These are phyloP conservation scores for Brachionus calyciflorus DNA, from an alignment of 1,140 invertebrate genomes.

Conservation along the genomic window DNA sequence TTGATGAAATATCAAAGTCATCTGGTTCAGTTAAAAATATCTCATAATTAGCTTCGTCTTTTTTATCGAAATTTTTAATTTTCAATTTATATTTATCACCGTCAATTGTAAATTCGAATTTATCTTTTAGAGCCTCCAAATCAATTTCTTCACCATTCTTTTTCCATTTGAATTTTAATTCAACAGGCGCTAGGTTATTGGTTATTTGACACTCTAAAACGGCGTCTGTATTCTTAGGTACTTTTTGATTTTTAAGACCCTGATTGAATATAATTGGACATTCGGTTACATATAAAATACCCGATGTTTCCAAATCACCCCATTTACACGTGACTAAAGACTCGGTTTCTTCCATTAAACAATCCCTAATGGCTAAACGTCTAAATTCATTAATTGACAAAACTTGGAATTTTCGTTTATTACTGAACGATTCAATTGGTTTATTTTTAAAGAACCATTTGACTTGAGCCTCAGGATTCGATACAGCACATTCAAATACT, in stretches of 20 bases:
- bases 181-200: slow-evolving; percentile 34
- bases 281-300: slow-evolving; percentile 21
- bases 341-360: slow-evolving; percentile 31
- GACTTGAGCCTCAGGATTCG: slow-evolving; percentile 31
- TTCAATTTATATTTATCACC: slow-evolving; percentile 40
- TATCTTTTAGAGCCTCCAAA: slow-evolving; percentile 8
- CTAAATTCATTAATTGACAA: slow-evolving; percentile 34
- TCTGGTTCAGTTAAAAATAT: slow-evolving; percentile 37
- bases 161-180: slow-evolving; percentile 41
- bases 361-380: slow-evolving; percentile 32
- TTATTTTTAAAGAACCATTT: slow-evolving; percentile 42
- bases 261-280: slow-evolving; percentile 26
- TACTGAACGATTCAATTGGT: not conserved
- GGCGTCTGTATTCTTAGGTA: slow-evolving; percentile 18
- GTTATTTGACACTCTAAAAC: slow-evolving; percentile 30
- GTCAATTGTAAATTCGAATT: slow-evolving; percentile 19
- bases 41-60: slow-evolving; percentile 36
- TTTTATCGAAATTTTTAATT: slow-evolving; percentile 42
- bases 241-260: slow-evolving; percentile 36
- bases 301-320: slow-evolving; percentile 34
- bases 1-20: slow-evolving; percentile 31
- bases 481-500: slow-evolving; percentile 43
- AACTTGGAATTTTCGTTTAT: slow-evolving; percentile 3
- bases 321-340: slow-evolving; percentile 24
- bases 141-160: slow-evolving; percentile 30